Base-by-base conservation (phyloP, 2,113 vertebrate genomes). In the Nothoprocta perdicaria region DNA sequence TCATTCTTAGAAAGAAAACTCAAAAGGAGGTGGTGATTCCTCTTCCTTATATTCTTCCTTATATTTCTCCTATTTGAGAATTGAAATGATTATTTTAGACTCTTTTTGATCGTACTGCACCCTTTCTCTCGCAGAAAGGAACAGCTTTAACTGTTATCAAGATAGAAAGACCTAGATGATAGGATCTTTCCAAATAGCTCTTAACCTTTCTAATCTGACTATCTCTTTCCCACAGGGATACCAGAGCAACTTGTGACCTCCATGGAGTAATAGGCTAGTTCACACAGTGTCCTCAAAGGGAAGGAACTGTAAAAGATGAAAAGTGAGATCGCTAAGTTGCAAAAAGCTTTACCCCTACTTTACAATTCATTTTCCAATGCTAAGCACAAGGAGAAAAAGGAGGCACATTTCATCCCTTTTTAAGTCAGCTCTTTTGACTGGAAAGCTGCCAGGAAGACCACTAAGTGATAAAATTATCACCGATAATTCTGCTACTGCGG, bases 11-110 rank as follows among this genome's bases (percentile, higher is more conserved):
- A 60, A 29, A 58, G 7, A 80, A 85, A 82, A 52, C 1, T 17
- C 1, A 46, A 38, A 80, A 60, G 18, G 6, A 52, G 1, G 3
- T 15, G 4, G 1, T 0, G 1, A 14, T n/a, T n/a, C 21, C 23
- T 66, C 2, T 29, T 55, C 4, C 75, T 71, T 68, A n/a, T n/a
- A n/a, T 19, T 1, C 3, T 48, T 48, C 24, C 14, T 80, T 71
- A 60, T 17, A 1, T 7, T n/a, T 45, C 8, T 45, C 31, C 10
- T 1, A 1, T 4, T 67, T 65, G 18, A 71, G 24, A 77, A 38
- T 50, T 31, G 19, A 6, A 23, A 14, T 22, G 4, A 5, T 35
- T 79, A 31, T 35, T 82, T 89, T 46, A 67, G 21, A 80, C 33
- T 9, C 1, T 66, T 14, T 29, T 63, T 72, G 2, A 6, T 72